Evolutionary conservation across 35 echinoderm and acorn worm genomes (phyloP).

Genomic region (Ptychodera flava): DNA sequence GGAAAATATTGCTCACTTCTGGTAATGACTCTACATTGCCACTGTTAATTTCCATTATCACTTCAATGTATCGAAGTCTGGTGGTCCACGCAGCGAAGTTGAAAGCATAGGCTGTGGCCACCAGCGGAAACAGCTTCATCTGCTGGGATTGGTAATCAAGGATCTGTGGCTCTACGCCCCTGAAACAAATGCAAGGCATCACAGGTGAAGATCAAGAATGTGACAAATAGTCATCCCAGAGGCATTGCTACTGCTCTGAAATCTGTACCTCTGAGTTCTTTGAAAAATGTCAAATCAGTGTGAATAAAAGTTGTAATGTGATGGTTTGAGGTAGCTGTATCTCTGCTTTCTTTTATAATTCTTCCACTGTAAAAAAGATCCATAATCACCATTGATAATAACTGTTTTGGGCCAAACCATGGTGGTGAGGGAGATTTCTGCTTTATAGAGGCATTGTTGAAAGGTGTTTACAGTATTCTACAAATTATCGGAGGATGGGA

Average conservation of each 20-base stretch:
- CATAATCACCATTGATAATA: too few species aligned
- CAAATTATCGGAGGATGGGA: too few species aligned
- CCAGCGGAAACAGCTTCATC: slow-evolving; percentile 64
- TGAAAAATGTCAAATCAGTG: too few species aligned
- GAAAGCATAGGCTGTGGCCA: slow-evolving; percentile 75
- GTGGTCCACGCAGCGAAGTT: slow-evolving; percentile 33
- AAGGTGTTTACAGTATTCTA: too few species aligned
- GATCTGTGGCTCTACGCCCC: slow-evolving; percentile 58
- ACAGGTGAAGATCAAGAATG: not conserved
- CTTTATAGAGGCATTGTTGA: too few species aligned
- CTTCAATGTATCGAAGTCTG: slow-evolving; percentile 39
- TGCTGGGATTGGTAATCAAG: slow-evolving; percentile 88
- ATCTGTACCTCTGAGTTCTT: too few species aligned
- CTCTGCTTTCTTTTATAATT: too few species aligned
- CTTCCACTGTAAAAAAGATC: too few species aligned
- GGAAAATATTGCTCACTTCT: slow-evolving; percentile 51
- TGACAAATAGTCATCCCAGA: not conserved
- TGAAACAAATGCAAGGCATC: slow-evolving; percentile 14
- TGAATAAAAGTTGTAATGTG: too few species aligned
- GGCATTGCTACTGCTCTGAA: not conserved
- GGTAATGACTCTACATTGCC: slow-evolving; percentile 77
- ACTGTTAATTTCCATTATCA: slow-evolving; percentile 18
- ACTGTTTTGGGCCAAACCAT: too few species aligned
- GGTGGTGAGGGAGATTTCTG: too few species aligned
- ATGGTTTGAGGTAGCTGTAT: too few species aligned